These are phyloP conservation scores for Cettia cetti DNA, from an alignment of 2,113 vertebrate genomes.

Conservation along the genomic window DNA sequence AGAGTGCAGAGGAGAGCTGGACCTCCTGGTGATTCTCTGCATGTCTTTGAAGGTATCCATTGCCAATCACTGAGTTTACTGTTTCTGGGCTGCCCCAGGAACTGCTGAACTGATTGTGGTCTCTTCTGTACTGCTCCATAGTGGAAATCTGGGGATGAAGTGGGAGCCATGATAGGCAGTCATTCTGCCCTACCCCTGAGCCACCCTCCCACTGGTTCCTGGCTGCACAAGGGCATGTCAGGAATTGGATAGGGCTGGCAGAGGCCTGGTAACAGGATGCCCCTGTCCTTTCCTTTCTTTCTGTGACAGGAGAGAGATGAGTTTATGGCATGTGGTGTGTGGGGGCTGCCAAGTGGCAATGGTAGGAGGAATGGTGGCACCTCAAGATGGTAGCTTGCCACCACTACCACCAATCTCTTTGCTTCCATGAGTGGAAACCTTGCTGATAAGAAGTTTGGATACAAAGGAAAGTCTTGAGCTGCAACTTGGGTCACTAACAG, in stretches of 20 bases:
- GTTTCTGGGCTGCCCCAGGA: background rate
- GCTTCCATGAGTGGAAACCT: background rate
- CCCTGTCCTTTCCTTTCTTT: conserved; percentile 39
- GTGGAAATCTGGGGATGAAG: background rate
- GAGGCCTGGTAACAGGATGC: conserved; percentile 17
- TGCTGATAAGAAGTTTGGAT: background rate
- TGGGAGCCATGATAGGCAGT: background rate
- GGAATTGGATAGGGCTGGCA: conserved; percentile 32
- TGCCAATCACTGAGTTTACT: background rate
- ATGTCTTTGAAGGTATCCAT: background rate
- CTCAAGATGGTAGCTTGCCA: background rate
- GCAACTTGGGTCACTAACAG: background rate
- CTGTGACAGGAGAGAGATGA: background rate
- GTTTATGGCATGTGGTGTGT: background rate
- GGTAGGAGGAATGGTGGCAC: background rate
- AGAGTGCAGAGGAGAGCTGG: background rate
- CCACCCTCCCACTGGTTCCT: background rate
- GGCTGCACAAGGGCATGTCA: background rate
- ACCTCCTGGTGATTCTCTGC: background rate
- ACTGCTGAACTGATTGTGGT: background rate
- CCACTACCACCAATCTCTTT: background rate
- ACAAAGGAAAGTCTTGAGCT: background rate
- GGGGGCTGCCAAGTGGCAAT: background rate
- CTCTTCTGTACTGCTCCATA: background rate
- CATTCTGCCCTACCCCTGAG: background rate